phyloP scores from a whole-genome alignment of 2,797 vertebrate species.

The Falco biarmicus region DNA sequence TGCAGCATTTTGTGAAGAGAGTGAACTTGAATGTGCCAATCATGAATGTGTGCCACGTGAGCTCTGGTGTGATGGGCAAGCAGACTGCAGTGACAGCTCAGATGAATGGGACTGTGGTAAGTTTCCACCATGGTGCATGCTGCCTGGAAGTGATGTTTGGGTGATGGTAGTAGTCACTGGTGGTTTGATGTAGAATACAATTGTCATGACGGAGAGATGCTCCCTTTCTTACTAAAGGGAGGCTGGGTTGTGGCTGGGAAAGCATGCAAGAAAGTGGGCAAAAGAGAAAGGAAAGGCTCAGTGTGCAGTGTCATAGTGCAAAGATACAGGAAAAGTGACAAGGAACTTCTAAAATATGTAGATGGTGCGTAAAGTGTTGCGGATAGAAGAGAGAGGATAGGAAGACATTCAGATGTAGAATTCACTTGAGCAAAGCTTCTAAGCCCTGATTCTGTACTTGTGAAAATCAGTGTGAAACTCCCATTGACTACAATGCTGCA shows the following conservation, averaged over 20 bases:
- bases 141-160: not conserved
- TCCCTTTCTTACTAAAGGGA: not conserved
- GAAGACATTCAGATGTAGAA: not conserved
- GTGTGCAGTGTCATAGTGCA: not conserved
- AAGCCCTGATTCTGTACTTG: not conserved
- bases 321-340: not conserved
- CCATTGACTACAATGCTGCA: not conserved
- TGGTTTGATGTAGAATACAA: not conserved
- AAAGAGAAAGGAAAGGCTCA: not conserved
- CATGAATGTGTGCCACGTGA: constrained; percentile 88
- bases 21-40: constrained; percentile 88
- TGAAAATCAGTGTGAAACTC: not conserved
- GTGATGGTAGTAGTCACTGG: not conserved
- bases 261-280: not conserved
- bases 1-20: constrained; percentile 84
- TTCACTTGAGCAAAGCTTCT: not conserved
- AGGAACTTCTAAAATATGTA: not conserved
- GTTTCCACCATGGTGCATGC: not conserved
- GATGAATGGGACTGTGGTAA: constrained; percentile 96
- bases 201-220: not conserved
- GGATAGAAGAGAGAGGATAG: not conserved
- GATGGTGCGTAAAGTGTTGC: not conserved
- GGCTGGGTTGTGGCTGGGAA: not conserved
- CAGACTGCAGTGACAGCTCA: constrained; percentile 90
- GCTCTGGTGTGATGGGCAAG: constrained; percentile 89